Percentiles rank a stretch among this genome's conserved stretches.
Conservation (phyloP, 2,113 vertebrate species). For the Bambusicola thoracicus region DNA sequence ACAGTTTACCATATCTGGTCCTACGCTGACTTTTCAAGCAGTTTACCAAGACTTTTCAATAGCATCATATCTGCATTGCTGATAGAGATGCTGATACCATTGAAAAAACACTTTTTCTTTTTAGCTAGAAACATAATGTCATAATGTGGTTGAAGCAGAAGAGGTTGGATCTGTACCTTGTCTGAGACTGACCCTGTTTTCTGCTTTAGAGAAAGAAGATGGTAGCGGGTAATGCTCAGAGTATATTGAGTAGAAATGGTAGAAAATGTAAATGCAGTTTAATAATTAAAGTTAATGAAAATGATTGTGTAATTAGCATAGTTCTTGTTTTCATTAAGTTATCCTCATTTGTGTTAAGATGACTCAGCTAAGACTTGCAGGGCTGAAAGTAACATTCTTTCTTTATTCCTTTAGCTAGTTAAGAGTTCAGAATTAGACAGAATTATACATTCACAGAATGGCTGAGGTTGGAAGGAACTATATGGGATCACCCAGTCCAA, state of each 20-base stretch:
- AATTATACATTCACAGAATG: too few relatives aligned
- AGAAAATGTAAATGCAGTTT: background rate
- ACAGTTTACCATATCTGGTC: background rate
- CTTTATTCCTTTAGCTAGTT: background rate
- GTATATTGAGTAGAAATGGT: background rate
- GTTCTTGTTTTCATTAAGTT: background rate
- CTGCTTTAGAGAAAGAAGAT: background rate
- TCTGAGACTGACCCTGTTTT: background rate
- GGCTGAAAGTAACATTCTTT: background rate
- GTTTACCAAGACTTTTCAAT: background rate
- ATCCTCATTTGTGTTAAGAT: background rate
- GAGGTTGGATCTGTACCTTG: background rate
- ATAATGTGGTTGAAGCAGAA: background rate
- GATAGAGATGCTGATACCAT: background rate
- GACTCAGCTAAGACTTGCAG: background rate
- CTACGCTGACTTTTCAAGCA: background rate
- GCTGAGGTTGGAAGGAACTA: too few relatives aligned
- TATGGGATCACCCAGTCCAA: too few relatives aligned
- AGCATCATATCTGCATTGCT: background rate
- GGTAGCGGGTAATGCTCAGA: background rate
- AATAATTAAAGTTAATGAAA: background rate
- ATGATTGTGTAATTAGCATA: background rate
- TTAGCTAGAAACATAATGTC: background rate
- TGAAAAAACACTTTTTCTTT: background rate
- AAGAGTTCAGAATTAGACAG: background rate